These are phyloP conservation scores for Synaphobranchus kaupii DNA, from an alignment of 2,797 vertebrate genomes.

Conservation along the genomic window DNA sequence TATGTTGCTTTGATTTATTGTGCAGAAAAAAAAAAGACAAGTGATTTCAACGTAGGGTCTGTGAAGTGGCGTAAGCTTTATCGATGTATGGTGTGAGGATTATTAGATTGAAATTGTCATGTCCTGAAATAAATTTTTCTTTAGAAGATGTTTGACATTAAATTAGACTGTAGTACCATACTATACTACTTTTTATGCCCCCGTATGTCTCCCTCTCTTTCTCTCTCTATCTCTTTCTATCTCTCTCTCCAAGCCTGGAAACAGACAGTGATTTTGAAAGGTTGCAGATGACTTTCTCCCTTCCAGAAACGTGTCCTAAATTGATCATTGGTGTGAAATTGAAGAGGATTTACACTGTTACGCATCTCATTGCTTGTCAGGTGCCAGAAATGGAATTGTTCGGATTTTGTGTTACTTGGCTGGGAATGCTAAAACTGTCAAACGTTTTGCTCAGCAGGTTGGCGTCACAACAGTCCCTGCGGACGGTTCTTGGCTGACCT, in stretches of 20 bases:
- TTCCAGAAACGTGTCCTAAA: slow-evolving; percentile 41
- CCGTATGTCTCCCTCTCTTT: background rate
- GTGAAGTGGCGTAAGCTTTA: too few relatives aligned
- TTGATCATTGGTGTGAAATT: slow-evolving; percentile 43
- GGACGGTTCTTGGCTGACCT: slow-evolving; percentile 34
- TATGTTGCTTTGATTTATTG: background rate
- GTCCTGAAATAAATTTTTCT: background rate
- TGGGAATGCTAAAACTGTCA: slow-evolving; percentile 34
- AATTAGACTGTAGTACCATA: background rate
- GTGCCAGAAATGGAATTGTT: slow-evolving; percentile 50
- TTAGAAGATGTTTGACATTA: background rate
- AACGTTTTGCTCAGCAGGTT: slow-evolving; percentile 50
- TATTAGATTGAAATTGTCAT: background rate
- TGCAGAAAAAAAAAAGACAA: background rate
- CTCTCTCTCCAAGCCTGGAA: background rate
- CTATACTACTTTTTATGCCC: background rate
- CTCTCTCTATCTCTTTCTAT: background rate
- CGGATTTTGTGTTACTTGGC: slow-evolving; percentile 64
- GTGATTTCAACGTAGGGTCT: background rate
- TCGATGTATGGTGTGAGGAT: background rate
- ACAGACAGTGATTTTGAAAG: slow-evolving; percentile 19
- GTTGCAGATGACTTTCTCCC: slow-evolving; percentile 11
- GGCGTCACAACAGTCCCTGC: slow-evolving; percentile 51
- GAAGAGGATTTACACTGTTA: slow-evolving; percentile 50
- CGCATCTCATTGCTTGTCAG: slow-evolving; percentile 49